Conservation (phyloP, 2,113 vertebrate species). For the Kobus ellipsiprymnus region DNA sequence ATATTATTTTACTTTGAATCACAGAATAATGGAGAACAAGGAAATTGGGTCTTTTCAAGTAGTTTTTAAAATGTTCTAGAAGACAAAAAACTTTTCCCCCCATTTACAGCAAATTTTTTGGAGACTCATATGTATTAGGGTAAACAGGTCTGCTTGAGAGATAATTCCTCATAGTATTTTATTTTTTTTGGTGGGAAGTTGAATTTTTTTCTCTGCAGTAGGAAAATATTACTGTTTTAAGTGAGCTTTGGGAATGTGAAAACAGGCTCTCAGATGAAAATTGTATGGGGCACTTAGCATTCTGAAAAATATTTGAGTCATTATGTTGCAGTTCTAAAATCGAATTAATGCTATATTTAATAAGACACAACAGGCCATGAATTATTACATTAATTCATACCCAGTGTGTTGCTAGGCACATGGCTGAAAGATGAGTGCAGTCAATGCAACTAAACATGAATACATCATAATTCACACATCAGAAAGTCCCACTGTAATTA, state of each 20-base stretch:
- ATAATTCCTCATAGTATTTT: conserved; percentile 47
- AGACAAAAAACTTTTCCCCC: neutral
- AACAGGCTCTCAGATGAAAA: conserved; percentile 75
- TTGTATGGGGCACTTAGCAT: conserved; percentile 65
- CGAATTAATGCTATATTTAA: conserved; percentile 82
- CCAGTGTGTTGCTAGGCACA: conserved; percentile 76
- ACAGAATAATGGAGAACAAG: conserved; percentile 25
- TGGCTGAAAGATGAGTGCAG: conserved; percentile 78
- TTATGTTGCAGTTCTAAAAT: conserved; percentile 78
- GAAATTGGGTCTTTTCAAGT: neutral
- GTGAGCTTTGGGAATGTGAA: conserved; percentile 71
- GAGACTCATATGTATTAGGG: neutral
- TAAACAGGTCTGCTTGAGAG: conserved; percentile 1
- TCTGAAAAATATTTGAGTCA: conserved; percentile 80
- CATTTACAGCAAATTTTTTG: neutral
- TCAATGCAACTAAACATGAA: conserved; percentile 76
- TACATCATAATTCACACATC: conserved; percentile 77
- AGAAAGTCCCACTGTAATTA: conserved; percentile 74
- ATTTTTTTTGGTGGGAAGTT: conserved; percentile 58
- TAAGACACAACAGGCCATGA: conserved; percentile 79
- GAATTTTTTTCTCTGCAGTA: conserved; percentile 56
- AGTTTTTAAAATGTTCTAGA: conserved; percentile 2
- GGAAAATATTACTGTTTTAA: conserved; percentile 72
- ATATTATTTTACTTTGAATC: conserved; percentile 29
- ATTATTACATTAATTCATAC: conserved; percentile 82